phyloP scores from a whole-genome alignment of 2,888 invertebrate genomes.

The Drosophila stalkeri region DNA sequence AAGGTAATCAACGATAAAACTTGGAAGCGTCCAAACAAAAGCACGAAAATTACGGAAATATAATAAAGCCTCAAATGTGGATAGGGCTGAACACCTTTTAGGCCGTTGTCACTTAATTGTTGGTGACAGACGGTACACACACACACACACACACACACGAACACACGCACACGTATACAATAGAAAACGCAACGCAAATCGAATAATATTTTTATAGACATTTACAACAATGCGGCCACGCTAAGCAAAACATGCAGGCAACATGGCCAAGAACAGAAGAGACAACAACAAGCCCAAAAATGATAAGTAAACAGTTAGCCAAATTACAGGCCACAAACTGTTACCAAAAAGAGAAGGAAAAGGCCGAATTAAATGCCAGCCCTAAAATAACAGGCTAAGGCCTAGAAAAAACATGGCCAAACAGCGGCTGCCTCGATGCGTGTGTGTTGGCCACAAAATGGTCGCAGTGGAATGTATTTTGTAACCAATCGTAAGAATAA shows the following conservation, averaged over 20 bases:
- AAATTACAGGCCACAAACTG: conserved; percentile 67
- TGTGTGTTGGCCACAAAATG: conserved; percentile 61
- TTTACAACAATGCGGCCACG: conserved; percentile 66
- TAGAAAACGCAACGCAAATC: conserved; percentile 55
- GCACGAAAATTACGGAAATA: conserved; percentile 42
- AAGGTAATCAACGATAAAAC: conserved; percentile 35
- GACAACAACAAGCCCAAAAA: conserved; percentile 67
- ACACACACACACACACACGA: conserved; percentile 30
- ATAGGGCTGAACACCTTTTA: conserved; percentile 51
- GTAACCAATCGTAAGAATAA: conserved; percentile 81
- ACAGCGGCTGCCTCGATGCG: conserved; percentile 20
- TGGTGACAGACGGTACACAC: conserved; percentile 74
- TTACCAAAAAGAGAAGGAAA: conserved; percentile 73
- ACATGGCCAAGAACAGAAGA: conserved; percentile 47
- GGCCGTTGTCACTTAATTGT: conserved; percentile 71
- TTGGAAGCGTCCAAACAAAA: conserved; percentile 33
- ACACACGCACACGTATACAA: conserved; percentile 14
- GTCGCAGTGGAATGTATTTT: conserved; percentile 61
- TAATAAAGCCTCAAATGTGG: conserved; percentile 31
- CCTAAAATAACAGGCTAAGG: conserved; percentile 79
- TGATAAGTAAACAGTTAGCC: conserved; percentile 73
- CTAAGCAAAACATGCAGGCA: conserved; percentile 57
- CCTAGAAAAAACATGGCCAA: conserved; percentile 77
- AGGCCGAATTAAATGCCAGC: conserved; percentile 56
- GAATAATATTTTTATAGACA: conserved; percentile 81